Conservation (phyloP, 2,113 vertebrate genomes). For the Megalops atlanticus region DNA sequence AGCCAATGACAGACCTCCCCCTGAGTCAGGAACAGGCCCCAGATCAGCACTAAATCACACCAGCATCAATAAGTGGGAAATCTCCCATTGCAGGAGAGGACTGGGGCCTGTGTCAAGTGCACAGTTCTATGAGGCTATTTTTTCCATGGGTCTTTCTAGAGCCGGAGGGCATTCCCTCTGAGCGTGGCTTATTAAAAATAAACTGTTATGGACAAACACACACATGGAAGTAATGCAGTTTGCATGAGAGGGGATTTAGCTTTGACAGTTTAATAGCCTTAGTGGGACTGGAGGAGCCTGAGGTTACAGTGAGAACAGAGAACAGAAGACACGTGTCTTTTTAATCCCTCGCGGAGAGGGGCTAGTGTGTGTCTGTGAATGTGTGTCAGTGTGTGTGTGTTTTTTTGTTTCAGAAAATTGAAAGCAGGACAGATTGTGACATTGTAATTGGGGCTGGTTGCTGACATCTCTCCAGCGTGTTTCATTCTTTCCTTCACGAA, state of each 20-base stretch:
- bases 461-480: neutral
- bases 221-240: neutral
- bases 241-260: neutral
- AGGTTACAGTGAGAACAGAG: neutral
- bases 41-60: neutral
- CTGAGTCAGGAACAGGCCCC: too few species aligned
- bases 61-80: neutral
- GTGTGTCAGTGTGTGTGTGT: neutral
- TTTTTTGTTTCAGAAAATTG: too few species aligned
- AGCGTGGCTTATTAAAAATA: neutral
- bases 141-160: neutral
- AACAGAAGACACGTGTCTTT: neutral
- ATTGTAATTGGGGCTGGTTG: neutral
- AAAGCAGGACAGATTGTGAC: too few species aligned
- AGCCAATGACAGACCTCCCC: neutral
- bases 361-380: neutral
- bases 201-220: neutral
- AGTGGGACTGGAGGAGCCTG: conserved; percentile 2
- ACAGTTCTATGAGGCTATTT: neutral
- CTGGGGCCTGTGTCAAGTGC: neutral
- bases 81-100: neutral
- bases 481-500: neutral
- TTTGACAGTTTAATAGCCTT: neutral
- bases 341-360: neutral
- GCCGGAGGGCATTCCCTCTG: neutral